These are phyloP conservation scores for Drosophila parabipectinata DNA, from an alignment of 1,140 invertebrate genomes.

Conservation along the genomic window DNA sequence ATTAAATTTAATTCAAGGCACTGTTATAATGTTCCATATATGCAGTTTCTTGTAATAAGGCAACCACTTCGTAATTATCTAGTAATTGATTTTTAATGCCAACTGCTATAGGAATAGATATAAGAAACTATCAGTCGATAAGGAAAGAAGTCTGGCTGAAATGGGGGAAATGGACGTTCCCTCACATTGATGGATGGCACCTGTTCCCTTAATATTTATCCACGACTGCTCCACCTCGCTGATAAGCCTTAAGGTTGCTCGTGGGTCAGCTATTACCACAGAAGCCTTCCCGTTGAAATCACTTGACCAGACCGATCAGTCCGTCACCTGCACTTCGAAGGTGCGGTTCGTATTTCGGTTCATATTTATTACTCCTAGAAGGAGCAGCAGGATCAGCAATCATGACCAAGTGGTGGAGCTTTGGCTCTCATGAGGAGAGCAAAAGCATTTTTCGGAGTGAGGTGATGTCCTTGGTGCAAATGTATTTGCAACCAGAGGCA, in stretches of 20 bases:
- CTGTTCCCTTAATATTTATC: conserved; percentile 54
- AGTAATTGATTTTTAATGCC: conserved; percentile 67
- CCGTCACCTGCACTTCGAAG: conserved; percentile 29
- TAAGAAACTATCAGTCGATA: conserved; percentile 41
- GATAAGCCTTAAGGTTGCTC: conserved; percentile 61
- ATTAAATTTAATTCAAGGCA: no score
- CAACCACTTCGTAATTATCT: conserved; percentile 29
- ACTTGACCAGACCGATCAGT: conserved; percentile 73
- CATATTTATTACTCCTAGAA: neutral
- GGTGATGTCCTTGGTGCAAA: conserved; percentile 93
- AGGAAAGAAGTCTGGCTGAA: conserved; percentile 2
- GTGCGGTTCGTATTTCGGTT: conserved; percentile 29
- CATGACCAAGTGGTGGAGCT: conserved; percentile 49
- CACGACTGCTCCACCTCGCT: conserved; percentile 29
- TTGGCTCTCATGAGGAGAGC: conserved; percentile 81
- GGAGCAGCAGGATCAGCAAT: conserved; percentile 18
- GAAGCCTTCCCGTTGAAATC: conserved; percentile 53
- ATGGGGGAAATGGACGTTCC: conserved; percentile 15
- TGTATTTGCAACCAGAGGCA: conserved; percentile 95
- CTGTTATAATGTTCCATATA: no score
- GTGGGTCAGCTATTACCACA: conserved; percentile 13
- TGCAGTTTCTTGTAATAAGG: no score
- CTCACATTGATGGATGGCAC: conserved; percentile 69
- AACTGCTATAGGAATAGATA: neutral
- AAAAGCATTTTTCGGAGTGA: conserved; percentile 93